Conservation (phyloP, 2,888 invertebrate species). For the Drosophila meridiana region DNA sequence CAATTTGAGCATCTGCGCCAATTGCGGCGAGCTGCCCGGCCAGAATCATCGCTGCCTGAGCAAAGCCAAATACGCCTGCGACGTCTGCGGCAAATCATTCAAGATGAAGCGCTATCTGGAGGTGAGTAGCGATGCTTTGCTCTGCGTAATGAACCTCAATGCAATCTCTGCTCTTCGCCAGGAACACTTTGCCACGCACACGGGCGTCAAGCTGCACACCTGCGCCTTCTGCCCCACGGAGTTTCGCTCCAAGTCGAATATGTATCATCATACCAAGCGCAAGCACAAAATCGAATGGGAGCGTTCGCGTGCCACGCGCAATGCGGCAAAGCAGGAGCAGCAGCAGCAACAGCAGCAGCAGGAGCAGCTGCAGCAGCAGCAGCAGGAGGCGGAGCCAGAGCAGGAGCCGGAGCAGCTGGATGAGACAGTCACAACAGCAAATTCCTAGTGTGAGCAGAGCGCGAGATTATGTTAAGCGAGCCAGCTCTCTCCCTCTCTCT, state of each 20-base stretch:
- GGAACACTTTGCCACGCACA: conserved; percentile 82
- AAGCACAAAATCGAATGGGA: conserved; percentile 80
- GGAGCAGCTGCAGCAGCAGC: conserved; percentile 19
- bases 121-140: conserved; percentile 38
- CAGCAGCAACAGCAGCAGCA: conserved; percentile 19
- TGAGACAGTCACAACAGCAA: conserved; percentile 19
- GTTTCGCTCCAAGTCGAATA: conserved; percentile 82
- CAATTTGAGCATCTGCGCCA: conserved; percentile 46
- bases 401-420: conserved; percentile 6
- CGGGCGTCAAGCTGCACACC: conserved; percentile 79
- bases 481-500: conserved; percentile 4
- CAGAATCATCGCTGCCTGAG: conserved; percentile 65
- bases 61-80: conserved; percentile 75
- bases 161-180: conserved; percentile 10
- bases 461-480: not conserved
- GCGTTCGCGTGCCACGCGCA: conserved; percentile 71
- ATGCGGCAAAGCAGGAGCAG: conserved; percentile 55
- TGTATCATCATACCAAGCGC: conserved; percentile 83
- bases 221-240: conserved; percentile 82
- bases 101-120: conserved; percentile 79
- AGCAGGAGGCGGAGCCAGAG: not conserved
- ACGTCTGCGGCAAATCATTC: conserved; percentile 79
- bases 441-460: conserved; percentile 33
- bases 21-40: conserved; percentile 65
- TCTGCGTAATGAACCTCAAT: not conserved